Conservation (phyloP, 2,797 vertebrate species). For the Coccyzus lansbergi region DNA sequence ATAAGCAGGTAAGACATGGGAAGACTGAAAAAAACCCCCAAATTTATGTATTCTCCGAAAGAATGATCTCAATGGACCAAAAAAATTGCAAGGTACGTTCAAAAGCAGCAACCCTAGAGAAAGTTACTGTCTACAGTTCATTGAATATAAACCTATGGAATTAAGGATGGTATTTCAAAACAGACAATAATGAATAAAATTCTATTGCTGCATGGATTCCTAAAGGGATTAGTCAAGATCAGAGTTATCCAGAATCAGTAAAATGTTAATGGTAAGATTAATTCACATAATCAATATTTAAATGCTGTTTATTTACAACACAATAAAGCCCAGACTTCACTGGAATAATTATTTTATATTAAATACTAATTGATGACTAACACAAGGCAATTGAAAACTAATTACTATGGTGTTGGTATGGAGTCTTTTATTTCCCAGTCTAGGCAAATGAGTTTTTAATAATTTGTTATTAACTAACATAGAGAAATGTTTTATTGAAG, state of each 20-base stretch:
- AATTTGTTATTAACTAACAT: slow-evolving; percentile 22
- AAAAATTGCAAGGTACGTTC: neutral
- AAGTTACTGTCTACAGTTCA: neutral
- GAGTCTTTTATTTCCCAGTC: neutral
- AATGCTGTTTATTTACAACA: neutral
- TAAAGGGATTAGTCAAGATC: neutral
- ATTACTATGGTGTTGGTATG: neutral
- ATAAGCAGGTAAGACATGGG: neutral
- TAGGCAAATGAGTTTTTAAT: slow-evolving; percentile 32
- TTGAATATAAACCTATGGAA: neutral
- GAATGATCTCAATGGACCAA: neutral
- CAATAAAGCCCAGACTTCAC: neutral
- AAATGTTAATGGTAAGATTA: neutral
- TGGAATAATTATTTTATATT: slow-evolving; percentile 14
- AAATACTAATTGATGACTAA: slow-evolving; percentile 37
- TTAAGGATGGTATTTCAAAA: neutral
- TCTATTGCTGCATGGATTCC: neutral
- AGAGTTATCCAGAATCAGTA: neutral
- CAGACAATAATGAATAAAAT: neutral
- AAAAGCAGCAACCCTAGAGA: neutral
- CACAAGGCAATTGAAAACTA: slow-evolving; percentile 16
- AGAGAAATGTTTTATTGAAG: neutral
- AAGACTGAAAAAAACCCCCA: neutral
- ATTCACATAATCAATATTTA: neutral
- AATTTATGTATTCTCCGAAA: neutral